These are phyloP conservation scores for Girardinus metallicus DNA, from an alignment of 2,797 vertebrate species.

Conservation along the genomic window DNA sequence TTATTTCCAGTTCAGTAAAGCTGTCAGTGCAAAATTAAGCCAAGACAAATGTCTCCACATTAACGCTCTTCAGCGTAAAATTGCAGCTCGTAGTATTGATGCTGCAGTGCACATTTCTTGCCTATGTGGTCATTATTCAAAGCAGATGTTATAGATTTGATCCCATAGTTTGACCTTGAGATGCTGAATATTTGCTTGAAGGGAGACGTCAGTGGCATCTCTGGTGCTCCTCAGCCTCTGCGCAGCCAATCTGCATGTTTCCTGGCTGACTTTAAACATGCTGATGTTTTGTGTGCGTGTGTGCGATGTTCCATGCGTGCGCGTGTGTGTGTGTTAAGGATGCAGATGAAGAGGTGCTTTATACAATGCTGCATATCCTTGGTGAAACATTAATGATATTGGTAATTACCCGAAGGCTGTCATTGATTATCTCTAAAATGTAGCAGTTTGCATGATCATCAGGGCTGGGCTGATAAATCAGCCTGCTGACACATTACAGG, in stretches of 20 bases:
- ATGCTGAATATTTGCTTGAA: conserved; percentile 72
- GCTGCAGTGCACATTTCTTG: conserved; percentile 71
- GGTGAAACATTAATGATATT: conserved; percentile 64
- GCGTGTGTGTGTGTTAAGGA: conserved; percentile 17
- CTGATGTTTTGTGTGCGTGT: conserved; percentile 15
- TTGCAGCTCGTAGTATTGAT: conserved; percentile 63
- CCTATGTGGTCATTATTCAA: conserved; percentile 80
- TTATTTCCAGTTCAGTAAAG: conserved; percentile 36
- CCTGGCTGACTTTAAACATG: conserved; percentile 37
- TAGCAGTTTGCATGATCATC: conserved; percentile 34
- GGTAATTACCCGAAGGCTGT: conserved; percentile 61
- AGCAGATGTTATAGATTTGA: conserved; percentile 81
- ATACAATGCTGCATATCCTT: conserved; percentile 42
- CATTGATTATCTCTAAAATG: conserved; percentile 65
- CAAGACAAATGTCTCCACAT: conserved; percentile 64
- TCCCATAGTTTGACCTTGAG: conserved; percentile 78
- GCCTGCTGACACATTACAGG: conserved; percentile 51
- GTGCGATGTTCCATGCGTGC: too few relatives aligned
- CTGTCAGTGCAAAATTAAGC: conserved; percentile 70
- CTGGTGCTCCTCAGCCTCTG: conserved; percentile 59
- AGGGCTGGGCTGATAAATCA: conserved; percentile 36
- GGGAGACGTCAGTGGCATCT: conserved; percentile 73
- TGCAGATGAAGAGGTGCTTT: conserved; percentile 47
- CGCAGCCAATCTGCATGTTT: conserved; percentile 34
- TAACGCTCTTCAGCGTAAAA: conserved; percentile 65